Conservation (phyloP, 2,113 vertebrate species). For the Myodes glareolus region DNA sequence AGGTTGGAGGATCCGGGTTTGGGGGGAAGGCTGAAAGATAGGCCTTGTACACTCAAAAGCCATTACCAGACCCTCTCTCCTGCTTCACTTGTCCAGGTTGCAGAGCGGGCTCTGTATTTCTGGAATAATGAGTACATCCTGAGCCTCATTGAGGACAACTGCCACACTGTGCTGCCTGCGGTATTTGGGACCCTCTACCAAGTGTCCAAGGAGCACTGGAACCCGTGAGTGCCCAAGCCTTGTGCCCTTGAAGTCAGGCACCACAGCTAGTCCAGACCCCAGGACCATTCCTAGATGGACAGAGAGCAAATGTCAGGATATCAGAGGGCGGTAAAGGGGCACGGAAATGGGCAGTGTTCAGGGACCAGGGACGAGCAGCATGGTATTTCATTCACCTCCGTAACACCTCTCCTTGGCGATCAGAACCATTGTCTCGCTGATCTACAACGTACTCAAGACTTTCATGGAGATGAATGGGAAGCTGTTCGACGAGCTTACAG, state of each 20-base stretch:
- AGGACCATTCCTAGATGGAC: background rate
- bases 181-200: constrained; percentile 95
- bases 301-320: background rate
- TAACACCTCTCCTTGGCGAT: background rate
- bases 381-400: background rate
- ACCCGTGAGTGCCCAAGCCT: constrained; percentile 89
- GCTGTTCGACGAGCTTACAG: constrained; percentile 95
- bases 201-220: constrained; percentile 97
- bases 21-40: background rate
- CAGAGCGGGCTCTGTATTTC: constrained; percentile 96
- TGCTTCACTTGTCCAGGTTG: constrained; percentile 86
- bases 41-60: background rate
- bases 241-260: background rate
- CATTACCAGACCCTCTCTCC: background rate
- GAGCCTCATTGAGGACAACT: constrained; percentile 96
- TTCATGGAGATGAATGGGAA: constrained; percentile 98
- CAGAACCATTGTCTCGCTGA: constrained; percentile 94
- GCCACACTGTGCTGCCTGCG: constrained; percentile 93
- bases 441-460: constrained; percentile 96
- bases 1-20: background rate
- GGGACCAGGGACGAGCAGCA: background rate
- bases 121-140: constrained; percentile 98
- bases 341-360: background rate
- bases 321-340: background rate
- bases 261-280: background rate